A percentile compares a stretch with the other conserved stretches of the same genome.
Conservation (phyloP, 2,888 invertebrate genomes). For the Rotaria magnacalcarata region DNA sequence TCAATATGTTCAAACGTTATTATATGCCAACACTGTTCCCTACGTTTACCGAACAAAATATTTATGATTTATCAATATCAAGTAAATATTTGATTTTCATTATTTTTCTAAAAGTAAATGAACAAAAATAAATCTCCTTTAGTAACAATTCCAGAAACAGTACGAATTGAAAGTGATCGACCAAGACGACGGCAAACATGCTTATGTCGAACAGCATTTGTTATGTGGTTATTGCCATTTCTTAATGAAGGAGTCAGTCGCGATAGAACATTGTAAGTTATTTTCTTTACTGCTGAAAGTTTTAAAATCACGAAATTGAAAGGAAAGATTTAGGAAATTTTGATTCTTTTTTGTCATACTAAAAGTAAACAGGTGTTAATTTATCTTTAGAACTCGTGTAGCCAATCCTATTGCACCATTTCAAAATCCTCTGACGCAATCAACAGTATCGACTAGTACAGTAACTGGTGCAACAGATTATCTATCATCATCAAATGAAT, state of each 20-base stretch:
- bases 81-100: not conserved
- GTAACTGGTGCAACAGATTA: not conserved
- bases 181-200: not conserved
- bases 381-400: not conserved
- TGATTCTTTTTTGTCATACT: no score
- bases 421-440: not conserved
- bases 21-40: slow-evolving; percentile 86
- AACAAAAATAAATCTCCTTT: not conserved
- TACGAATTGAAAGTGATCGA: not conserved
- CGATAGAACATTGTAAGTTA: slow-evolving; percentile 12
- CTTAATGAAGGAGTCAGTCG: slow-evolving; percentile 2
- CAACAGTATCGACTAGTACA: not conserved
- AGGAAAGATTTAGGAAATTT: no score
- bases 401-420: not conserved
- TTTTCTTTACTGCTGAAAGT: no score
- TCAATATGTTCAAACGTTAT: slow-evolving; percentile 82
- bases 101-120: no score
- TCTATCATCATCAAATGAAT: slow-evolving; percentile 49
- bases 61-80: not conserved
- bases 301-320: no score
- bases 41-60: slow-evolving; percentile 5
- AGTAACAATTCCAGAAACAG: not conserved
- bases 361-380: not conserved
- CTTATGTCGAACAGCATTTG: slow-evolving; percentile 27
- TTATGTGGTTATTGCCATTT: slow-evolving; percentile 33